A percentile compares a stretch with the other conserved stretches of the same genome.
These are phyloP conservation scores for Petaurus breviceps DNA, from an alignment of 2,113 vertebrate species.

Conservation along the genomic window DNA sequence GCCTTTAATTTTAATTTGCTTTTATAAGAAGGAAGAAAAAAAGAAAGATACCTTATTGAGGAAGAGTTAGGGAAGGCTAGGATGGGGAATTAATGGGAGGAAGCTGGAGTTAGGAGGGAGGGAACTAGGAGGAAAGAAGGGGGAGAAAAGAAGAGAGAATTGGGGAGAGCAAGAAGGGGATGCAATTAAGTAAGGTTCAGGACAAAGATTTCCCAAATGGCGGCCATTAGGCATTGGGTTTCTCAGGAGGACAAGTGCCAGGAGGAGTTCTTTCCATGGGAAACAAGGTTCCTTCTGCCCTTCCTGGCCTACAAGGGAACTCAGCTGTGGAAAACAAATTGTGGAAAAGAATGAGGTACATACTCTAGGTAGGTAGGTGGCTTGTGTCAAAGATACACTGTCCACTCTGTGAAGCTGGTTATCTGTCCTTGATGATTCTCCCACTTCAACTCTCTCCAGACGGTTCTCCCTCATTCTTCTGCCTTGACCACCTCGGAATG, in stretches of 20 bases:
- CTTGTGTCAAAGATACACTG: not conserved
- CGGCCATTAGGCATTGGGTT: not conserved
- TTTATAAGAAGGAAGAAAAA: not conserved
- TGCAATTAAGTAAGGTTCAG: not conserved
- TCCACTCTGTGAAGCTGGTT: not conserved
- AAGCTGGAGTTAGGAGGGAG: not conserved
- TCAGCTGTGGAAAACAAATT: not conserved
- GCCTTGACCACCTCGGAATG: not conserved
- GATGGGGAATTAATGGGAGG: not conserved
- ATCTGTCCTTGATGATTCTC: not conserved
- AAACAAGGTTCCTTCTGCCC: not conserved
- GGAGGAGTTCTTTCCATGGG: not conserved
- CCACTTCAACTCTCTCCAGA: not conserved
- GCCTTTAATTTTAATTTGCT: not conserved
- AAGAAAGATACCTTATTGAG: not conserved
- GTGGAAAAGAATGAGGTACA: not conserved
- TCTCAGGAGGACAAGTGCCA: not conserved
- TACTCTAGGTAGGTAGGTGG: not conserved
- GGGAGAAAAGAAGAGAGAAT: not conserved
- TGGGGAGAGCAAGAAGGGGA: not conserved
- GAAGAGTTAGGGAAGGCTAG: not conserved
- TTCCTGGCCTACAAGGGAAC: not conserved
- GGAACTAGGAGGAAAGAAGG: not conserved
- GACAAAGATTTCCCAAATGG: not conserved
- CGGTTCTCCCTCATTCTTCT: not conserved